These are phyloP conservation scores for Drosophila hawaiiensis DNA, from an alignment of 2,888 invertebrate species.

Conservation along the genomic window DNA sequence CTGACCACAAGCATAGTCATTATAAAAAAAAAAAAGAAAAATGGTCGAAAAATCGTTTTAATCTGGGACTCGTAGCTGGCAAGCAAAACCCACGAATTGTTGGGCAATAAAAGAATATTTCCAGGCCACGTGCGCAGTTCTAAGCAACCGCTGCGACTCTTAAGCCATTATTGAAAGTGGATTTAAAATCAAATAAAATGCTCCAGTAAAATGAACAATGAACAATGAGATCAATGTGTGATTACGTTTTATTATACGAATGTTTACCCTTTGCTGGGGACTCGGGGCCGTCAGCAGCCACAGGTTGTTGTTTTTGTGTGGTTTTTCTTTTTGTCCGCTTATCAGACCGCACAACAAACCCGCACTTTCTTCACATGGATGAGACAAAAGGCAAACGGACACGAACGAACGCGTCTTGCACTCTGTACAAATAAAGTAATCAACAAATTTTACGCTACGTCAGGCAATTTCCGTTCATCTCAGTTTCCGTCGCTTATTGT, in stretches of 20 bases:
- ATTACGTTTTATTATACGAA: conserved; percentile 63
- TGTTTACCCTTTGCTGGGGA: conserved; percentile 1
- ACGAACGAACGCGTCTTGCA: conserved; percentile 43
- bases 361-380: neutral
- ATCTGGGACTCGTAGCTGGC: neutral
- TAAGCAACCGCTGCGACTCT: conserved; percentile 12
- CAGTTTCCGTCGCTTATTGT: conserved; percentile 5
- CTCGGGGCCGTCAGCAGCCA: conserved; percentile 33
- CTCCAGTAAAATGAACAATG: conserved; percentile 26
- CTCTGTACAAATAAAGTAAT: conserved; percentile 78
- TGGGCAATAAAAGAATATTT: conserved; percentile 49
- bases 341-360: conserved; percentile 51
- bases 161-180: conserved; percentile 58
- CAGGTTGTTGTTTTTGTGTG: conserved; percentile 59
- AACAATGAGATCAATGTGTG: conserved; percentile 67
- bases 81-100: conserved; percentile 18
- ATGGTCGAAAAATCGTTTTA: conserved; percentile 12
- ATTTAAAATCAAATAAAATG: conserved; percentile 75
- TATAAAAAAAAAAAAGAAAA: conserved; percentile 21
- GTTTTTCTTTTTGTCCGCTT: conserved; percentile 34
- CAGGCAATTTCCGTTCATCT: conserved; percentile 62
- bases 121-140: conserved; percentile 32
- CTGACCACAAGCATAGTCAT: conserved; percentile 36
- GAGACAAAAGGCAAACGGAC: conserved; percentile 22
- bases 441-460: conserved; percentile 73